Base-by-base conservation (phyloP, 1,140 invertebrate genomes). In the Trichonephila inaurata region DNA sequence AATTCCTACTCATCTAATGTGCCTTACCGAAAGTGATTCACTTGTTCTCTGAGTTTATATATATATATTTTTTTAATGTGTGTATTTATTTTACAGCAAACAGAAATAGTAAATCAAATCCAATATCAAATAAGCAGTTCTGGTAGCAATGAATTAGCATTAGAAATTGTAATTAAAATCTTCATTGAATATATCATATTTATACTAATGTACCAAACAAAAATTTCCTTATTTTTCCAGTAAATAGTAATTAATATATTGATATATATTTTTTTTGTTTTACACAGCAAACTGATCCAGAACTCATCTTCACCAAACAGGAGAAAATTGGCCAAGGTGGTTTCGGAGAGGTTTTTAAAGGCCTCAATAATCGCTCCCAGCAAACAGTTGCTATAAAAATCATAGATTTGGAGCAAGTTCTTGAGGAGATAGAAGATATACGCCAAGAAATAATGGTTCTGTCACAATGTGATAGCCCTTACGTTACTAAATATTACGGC, bases 391-490 rank as follows among this genome's bases (percentile, higher is more conserved):
- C 99, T 95, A 99, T 99, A 95, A 99, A 99, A 96, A 99, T 99
- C 94, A 99, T 99, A 94, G 99, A 99, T 96, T 96, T 99, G 94
- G 99, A 99, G 96, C 99, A 99, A 96, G 99, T 99, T 64, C 99
- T 99, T 97, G 99, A 99, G 98, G 99, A 99, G 96, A 99, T 99
- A 96, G 99, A 99, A 96, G 99, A 99, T 96, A 99, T 99, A 95
- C 99, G 99, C 96, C 99, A 99, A 96, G 99, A 99, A 96, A 99
- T 99, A 95, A 99, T 99, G 95, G 95, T 95, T 85, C 97, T 99
- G 95, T 99, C 98, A 94, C 99, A 99, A 96, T 99, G 99, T 96
- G 99, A 99, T 96, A 99, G 98, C 95, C 98, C 98, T 7, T 99
- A 97, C 96, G 99, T 99, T 95, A 99, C 99, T 95, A 99, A 99